A percentile compares a stretch with the other conserved stretches of the same genome.
phyloP scores from a whole-genome alignment of 2,797 vertebrate species.

The Phalanger gymnotis region DNA sequence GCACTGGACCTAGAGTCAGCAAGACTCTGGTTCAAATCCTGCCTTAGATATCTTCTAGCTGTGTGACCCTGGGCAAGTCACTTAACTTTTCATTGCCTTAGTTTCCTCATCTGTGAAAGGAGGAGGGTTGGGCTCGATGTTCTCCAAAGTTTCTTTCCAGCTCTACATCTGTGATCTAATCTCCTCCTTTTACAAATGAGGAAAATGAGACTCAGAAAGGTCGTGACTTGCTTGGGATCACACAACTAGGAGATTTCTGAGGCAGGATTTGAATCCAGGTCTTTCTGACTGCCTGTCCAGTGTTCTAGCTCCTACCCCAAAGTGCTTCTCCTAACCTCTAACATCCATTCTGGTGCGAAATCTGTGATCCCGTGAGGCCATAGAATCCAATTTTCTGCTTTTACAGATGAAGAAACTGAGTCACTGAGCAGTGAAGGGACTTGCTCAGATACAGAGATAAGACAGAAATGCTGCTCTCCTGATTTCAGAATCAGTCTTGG shows the following conservation, averaged over 20 bases:
- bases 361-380: background rate
- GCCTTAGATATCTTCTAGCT: background rate
- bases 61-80: background rate
- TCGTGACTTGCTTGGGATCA: background rate
- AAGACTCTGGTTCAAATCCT: background rate
- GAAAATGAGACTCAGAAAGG: background rate
- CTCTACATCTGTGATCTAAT: background rate
- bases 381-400: background rate
- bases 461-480: background rate
- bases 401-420: background rate
- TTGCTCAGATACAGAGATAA: background rate
- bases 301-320: background rate
- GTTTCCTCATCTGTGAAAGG: background rate
- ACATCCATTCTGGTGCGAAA: background rate
- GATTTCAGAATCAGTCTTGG: background rate
- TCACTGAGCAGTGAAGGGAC: background rate
- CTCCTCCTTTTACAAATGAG: background rate
- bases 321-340: background rate
- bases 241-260: background rate
- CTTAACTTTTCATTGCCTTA: background rate
- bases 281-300: background rate
- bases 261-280: background rate
- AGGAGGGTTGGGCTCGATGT: background rate
- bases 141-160: background rate
- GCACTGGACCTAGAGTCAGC: background rate